A percentile compares a stretch with the other conserved stretches of the same genome.
These are phyloP conservation scores for Coreoperca whiteheadi DNA, from an alignment of 2,113 vertebrate genomes.

Conservation along the genomic window DNA sequence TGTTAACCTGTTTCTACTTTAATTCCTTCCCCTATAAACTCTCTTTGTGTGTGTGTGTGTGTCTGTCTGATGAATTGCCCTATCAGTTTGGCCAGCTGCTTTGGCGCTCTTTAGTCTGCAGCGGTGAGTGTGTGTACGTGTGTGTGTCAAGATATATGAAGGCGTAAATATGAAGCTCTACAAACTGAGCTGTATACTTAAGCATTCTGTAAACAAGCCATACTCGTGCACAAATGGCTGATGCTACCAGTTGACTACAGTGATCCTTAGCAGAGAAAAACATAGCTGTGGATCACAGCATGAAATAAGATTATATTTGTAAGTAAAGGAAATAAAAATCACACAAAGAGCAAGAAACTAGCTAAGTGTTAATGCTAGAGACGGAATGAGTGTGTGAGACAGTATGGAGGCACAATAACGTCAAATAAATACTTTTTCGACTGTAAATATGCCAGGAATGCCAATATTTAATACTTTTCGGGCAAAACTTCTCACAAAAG, in stretches of 20 bases:
- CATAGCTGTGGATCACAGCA: background rate
- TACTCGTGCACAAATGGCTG: background rate
- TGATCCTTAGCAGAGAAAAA: background rate
- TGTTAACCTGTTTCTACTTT: constrained; percentile 44
- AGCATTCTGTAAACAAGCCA: constrained; percentile 1
- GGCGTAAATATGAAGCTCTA: constrained; percentile 21
- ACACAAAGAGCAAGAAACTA: background rate
- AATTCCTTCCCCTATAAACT: constrained; percentile 20
- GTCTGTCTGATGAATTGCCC: constrained; percentile 55
- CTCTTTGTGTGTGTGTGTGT: background rate
- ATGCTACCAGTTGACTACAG: constrained; percentile 1
- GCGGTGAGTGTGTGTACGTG: background rate
- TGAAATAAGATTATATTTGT: background rate
- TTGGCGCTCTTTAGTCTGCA: constrained; percentile 48
- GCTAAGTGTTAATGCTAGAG: background rate
- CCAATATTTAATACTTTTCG: background rate
- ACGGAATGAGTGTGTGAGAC: background rate
- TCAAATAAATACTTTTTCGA: background rate
- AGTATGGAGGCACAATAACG: background rate
- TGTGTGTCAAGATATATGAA: constrained; percentile 11
- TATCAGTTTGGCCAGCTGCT: constrained; percentile 55
- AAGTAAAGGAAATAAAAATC: background rate
- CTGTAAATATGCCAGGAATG: background rate
- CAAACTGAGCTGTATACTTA: background rate
- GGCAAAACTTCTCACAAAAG: background rate